These are phyloP conservation scores for Cheilosia vulpina DNA, from an alignment of 2,888 invertebrate species.

Conservation along the genomic window DNA sequence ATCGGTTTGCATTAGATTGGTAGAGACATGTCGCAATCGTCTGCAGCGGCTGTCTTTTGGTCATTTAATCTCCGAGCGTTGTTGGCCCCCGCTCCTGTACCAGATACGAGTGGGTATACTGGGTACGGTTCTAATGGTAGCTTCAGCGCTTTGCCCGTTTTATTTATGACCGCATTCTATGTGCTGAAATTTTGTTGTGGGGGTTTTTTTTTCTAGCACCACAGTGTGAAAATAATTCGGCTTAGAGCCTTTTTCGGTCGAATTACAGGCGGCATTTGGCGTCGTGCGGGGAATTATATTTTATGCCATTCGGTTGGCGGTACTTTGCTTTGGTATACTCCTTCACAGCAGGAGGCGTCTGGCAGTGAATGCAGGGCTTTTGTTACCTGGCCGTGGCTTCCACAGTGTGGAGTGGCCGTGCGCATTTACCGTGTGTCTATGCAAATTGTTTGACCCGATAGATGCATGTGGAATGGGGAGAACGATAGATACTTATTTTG, in stretches of 20 bases:
- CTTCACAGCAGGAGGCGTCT: slow-evolving; percentile 69
- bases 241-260: slow-evolving; percentile 71
- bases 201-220: slow-evolving; percentile 61
- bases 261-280: slow-evolving; percentile 42
- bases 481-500: slow-evolving; percentile 49
- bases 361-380: slow-evolving; percentile 50
- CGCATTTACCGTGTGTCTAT: slow-evolving; percentile 49
- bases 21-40: slow-evolving; percentile 55
- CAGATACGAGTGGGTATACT: neutral
- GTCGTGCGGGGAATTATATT: slow-evolving; percentile 14
- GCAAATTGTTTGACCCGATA: slow-evolving; percentile 68
- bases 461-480: neutral
- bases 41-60: slow-evolving; percentile 47
- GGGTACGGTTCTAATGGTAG: slow-evolving; percentile 28
- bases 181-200: slow-evolving; percentile 44
- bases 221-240: slow-evolving; percentile 75
- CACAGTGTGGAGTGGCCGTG: slow-evolving; percentile 25
- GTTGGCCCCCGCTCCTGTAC: neutral
- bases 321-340: slow-evolving; percentile 52
- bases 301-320: slow-evolving; percentile 62
- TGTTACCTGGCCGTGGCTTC: slow-evolving; percentile 60
- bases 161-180: slow-evolving; percentile 74
- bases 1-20: slow-evolving; percentile 70
- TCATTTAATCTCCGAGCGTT: slow-evolving; percentile 45
- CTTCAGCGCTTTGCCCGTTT: slow-evolving; percentile 53